These are phyloP conservation scores for Monoplex corrugatus DNA, from an alignment of 2,888 invertebrate genomes.

Conservation along the genomic window DNA sequence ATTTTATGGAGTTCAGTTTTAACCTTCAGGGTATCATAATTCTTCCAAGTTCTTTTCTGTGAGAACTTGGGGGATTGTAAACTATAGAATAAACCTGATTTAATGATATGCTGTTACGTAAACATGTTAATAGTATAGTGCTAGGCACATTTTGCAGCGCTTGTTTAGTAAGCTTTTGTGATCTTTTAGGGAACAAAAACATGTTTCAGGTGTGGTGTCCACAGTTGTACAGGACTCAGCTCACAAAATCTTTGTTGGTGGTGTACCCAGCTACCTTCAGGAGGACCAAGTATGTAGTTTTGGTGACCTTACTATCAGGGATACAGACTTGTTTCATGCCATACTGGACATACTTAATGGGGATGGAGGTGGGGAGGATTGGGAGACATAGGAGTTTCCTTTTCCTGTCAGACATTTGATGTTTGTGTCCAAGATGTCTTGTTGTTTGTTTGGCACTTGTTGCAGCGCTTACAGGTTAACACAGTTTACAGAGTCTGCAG, in stretches of 20 bases:
- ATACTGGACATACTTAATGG: not conserved
- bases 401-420: not conserved
- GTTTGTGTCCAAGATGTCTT: slow-evolving; percentile 4
- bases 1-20: too few relatives aligned
- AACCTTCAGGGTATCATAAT: too few relatives aligned
- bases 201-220: slow-evolving; percentile 86
- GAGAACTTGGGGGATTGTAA: too few relatives aligned
- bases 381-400: not conserved
- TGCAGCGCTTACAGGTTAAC: slow-evolving; percentile 20
- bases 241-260: slow-evolving; percentile 99
- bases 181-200: too few relatives aligned
- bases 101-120: too few relatives aligned
- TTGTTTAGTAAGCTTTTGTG: too few relatives aligned
- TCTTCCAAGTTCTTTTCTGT: too few relatives aligned
- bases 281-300: slow-evolving; percentile 93
- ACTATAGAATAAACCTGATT: too few relatives aligned
- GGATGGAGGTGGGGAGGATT: not conserved
- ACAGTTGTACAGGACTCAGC: slow-evolving; percentile 98
- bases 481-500: slow-evolving; percentile 39
- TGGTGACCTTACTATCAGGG: not conserved
- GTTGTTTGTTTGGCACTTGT: slow-evolving; percentile 18
- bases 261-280: slow-evolving; percentile 98
- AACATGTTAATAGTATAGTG: too few relatives aligned
- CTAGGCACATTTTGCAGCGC: too few relatives aligned
- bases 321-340: not conserved